A percentile compares a stretch with the other conserved stretches of the same genome.
These are phyloP conservation scores for Mesitornis unicolor DNA, from an alignment of 2,113 vertebrate species.

Conservation along the genomic window DNA sequence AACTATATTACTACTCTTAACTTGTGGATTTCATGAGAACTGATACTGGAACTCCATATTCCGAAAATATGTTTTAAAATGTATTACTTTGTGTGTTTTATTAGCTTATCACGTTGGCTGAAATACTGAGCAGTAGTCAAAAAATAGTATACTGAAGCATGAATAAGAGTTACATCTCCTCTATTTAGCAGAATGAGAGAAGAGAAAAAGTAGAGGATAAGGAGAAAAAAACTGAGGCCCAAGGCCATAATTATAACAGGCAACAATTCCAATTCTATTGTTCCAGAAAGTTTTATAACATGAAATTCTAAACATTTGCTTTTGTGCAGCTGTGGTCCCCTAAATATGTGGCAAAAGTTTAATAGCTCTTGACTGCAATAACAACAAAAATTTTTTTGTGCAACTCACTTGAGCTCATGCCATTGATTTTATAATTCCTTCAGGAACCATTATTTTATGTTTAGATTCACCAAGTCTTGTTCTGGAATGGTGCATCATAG, in stretches of 20 bases:
- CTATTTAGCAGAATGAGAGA: not conserved
- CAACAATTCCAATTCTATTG: slow-evolving; percentile 46
- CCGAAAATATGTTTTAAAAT: not conserved
- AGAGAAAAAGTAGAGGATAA: not conserved
- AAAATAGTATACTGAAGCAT: not conserved
- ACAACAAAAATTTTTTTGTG: not conserved
- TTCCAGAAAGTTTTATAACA: slow-evolving; percentile 19
- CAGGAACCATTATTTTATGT: not conserved
- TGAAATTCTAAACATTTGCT: slow-evolving; percentile 51
- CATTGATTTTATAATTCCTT: slow-evolving; percentile 7
- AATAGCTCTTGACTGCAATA: not conserved
- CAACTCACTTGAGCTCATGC: not conserved
- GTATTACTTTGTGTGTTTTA: not conserved
- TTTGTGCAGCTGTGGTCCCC: not conserved
- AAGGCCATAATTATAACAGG: not conserved
- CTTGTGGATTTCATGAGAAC: not conserved
- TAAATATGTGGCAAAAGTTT: slow-evolving; percentile 7
- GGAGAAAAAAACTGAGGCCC: not conserved
- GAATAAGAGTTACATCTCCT: not conserved
- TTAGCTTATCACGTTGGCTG: not conserved
- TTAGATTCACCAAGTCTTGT: not conserved
- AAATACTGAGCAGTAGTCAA: not conserved
- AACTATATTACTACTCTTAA: not conserved
- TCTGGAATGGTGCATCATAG: not conserved
- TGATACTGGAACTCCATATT: not conserved